Evolutionary conservation across 2,888 invertebrate species (phyloP), one percentile per base, ranked within the genome.

Genomic region (Dinocampus coccinellae): DNA sequence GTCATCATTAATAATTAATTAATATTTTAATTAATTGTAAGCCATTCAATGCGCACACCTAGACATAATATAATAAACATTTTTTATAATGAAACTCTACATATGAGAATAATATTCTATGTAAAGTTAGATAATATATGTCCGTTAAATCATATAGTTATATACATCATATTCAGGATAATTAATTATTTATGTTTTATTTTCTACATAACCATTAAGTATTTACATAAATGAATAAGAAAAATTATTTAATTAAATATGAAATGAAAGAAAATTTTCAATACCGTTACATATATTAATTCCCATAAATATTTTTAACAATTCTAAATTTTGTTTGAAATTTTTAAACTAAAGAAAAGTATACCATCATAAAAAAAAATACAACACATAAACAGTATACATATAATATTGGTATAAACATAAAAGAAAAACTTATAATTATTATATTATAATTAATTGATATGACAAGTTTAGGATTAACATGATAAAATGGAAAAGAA

Each of bases 1-100:
- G 73, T 69, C 73, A 70, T 72, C 75, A 74, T 73, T 75, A 74
- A 72, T 73, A 65, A 70, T 64, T 72, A 69, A 73, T 73, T 83
- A 83, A 81, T 77, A 64, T 77, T 83, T 64, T 72, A 69, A 73
- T 73, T 83, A 83, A 81, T 77, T 65, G 77, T 83, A 82, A 82
- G 83, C 78, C 79, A 82, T 84, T 82, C 79, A 84, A 84, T 82
- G 84, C 85, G 83, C 85, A 85, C 79, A 80, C 72, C 65, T 84
- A 84, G 81, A 70, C 73, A 71, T 68, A 64, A 58, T n/a, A 24
- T 52, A n/a, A 66, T 81, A 83, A 83, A 83, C 76, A 80, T 82
- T 81, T 80, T n/a, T 81, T 83, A 82, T 81, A 82, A 84, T 79
- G 82, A 80, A 84, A 81, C 79, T 83, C 80, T 80, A 76, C 76